Conservation (phyloP, 2,113 vertebrate species). For the Otocyon megalotis region DNA sequence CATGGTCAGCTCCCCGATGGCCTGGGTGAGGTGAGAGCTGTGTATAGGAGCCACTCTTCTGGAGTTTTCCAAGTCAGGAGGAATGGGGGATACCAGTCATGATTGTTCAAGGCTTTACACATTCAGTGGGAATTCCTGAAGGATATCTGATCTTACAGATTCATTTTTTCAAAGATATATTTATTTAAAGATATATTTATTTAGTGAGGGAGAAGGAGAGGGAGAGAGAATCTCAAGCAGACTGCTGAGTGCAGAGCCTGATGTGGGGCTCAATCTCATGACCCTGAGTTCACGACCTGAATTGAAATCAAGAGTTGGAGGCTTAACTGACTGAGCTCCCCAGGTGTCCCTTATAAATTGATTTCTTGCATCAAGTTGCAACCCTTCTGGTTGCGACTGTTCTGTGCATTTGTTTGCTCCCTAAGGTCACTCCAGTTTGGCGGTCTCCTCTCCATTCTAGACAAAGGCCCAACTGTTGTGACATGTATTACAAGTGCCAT, state of each 20-base stretch:
- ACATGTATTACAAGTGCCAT: neutral
- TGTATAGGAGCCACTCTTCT: neutral
- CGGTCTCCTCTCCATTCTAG: neutral
- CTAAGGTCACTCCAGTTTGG: neutral
- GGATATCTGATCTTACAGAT: neutral
- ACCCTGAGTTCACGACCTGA: neutral
- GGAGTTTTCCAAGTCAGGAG: neutral
- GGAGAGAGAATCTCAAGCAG: neutral
- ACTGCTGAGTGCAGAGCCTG: neutral
- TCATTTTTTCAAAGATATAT: neutral
- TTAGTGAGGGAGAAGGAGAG: neutral
- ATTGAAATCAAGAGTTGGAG: neutral
- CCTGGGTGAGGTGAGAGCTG: constrained; percentile 91
- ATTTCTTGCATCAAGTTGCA: neutral
- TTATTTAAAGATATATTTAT: neutral
- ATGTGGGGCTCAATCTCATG: neutral
- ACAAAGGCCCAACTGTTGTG: neutral
- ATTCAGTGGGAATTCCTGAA: neutral
- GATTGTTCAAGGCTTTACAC: neutral
- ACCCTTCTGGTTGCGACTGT: neutral
- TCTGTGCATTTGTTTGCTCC: neutral
- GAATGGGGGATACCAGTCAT: neutral
- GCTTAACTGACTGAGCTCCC: neutral
- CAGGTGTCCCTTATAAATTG: neutral
- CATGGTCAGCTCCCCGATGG: constrained; percentile 88